These are phyloP conservation scores for Limnephilus auricula DNA, from an alignment of 2,888 invertebrate species.

Conservation along the genomic window DNA sequence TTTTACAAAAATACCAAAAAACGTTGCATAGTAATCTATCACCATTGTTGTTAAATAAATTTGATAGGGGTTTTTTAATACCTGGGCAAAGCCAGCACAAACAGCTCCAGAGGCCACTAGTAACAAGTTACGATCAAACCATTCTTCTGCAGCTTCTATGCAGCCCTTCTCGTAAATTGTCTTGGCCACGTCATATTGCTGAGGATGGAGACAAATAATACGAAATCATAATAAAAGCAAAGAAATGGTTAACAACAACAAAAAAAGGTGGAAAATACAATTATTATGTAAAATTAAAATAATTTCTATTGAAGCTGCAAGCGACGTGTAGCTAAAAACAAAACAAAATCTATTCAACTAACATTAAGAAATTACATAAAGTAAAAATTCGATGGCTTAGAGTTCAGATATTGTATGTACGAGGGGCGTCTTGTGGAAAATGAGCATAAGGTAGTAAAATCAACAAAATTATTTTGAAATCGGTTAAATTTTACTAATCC, in stretches of 20 bases:
- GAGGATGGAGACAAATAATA: slow-evolving; percentile 73
- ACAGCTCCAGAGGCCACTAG: slow-evolving; percentile 93
- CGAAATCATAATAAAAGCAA: slow-evolving; percentile 67
- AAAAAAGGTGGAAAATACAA: slow-evolving; percentile 59
- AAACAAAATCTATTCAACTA: not conserved
- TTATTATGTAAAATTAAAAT: slow-evolving; percentile 48
- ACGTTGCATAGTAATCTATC: not conserved
- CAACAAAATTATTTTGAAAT: too few relatives aligned
- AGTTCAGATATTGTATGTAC: not conserved
- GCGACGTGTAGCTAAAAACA: slow-evolving; percentile 40
- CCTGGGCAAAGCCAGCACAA: slow-evolving; percentile 95
- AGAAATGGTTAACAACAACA: slow-evolving; percentile 66
- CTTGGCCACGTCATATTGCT: slow-evolving; percentile 89
- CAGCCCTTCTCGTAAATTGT: slow-evolving; percentile 96
- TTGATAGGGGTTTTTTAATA: slow-evolving; percentile 71
- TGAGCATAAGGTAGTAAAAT: too few relatives aligned
- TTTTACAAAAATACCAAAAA: not conserved
- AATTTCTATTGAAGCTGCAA: slow-evolving; percentile 16
- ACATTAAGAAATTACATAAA: not conserved
- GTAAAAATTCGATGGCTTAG: not conserved
- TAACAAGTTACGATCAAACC: slow-evolving; percentile 96
- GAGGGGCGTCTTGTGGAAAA: too few relatives aligned
- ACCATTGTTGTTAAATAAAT: not conserved
- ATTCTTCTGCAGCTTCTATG: slow-evolving; percentile 94
- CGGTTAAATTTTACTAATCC: too few relatives aligned